These are phyloP conservation scores for Hoplias malabaricus DNA, from an alignment of 2,113 vertebrate genomes.

Conservation along the genomic window DNA sequence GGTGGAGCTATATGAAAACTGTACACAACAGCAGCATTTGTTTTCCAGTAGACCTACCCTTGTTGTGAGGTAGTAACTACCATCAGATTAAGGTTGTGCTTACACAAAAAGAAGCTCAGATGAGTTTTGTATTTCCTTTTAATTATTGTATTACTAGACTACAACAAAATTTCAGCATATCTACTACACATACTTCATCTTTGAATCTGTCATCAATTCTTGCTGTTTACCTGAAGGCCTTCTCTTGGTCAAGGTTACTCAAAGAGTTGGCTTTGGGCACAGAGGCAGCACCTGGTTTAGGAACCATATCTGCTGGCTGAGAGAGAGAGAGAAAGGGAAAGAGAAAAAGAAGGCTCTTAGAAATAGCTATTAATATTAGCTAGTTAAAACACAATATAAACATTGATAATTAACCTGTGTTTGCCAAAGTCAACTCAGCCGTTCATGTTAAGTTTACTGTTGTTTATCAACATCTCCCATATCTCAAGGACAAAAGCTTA, in stretches of 20 bases:
- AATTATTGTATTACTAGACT: no score
- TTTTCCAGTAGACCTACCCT: neutral
- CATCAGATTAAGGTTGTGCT: neutral
- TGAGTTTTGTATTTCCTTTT: neutral
- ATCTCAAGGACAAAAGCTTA: no score
- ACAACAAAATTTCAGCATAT: no score
- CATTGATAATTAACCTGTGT: no score
- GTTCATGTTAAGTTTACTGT: no score
- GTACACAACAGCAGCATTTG: neutral
- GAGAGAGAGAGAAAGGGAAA: conserved; percentile 16
- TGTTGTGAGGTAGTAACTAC: neutral
- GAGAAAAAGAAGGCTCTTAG: neutral
- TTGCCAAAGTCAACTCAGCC: no score
- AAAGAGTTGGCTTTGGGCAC: conserved; percentile 86
- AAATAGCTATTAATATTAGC: no score
- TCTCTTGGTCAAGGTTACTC: conserved; percentile 90
- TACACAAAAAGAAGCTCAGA: neutral
- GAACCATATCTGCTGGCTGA: conserved; percentile 84
- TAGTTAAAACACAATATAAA: no score
- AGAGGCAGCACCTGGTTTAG: conserved; percentile 78
- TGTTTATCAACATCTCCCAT: no score
- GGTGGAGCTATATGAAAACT: neutral
- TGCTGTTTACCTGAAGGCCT: conserved; percentile 82
- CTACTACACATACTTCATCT: neutral
- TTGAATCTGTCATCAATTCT: neutral